A percentile compares a stretch with the other conserved stretches of the same genome.
phyloP scores from a whole-genome alignment of 2,888 invertebrate species.

The Leucozona laternaria region DNA sequence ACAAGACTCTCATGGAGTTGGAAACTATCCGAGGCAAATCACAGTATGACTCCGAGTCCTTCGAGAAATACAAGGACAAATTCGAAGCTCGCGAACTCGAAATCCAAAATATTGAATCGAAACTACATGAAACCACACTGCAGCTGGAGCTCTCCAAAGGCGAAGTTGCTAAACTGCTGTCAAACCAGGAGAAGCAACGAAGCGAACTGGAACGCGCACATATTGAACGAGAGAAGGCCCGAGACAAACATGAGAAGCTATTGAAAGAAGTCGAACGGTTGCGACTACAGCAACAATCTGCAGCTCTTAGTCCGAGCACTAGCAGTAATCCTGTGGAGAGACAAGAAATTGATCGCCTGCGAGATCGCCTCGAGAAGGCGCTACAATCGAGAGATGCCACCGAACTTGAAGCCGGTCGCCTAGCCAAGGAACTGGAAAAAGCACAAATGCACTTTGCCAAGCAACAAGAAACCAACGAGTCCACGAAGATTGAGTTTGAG shows the following conservation, averaged over 20 bases:
- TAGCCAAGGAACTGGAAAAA: slow-evolving; percentile 94
- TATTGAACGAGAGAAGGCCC: slow-evolving; percentile 94
- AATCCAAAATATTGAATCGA: slow-evolving; percentile 90
- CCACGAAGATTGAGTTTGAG: slow-evolving; percentile 93
- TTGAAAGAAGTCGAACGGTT: slow-evolving; percentile 87
- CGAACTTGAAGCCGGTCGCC: slow-evolving; percentile 92
- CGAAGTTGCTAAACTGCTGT: slow-evolving; percentile 90
- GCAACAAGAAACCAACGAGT: slow-evolving; percentile 92
- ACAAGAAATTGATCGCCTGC: slow-evolving; percentile 92
- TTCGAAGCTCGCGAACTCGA: slow-evolving; percentile 90
- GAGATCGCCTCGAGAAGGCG: slow-evolving; percentile 94
- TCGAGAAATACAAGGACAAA: slow-evolving; percentile 90
- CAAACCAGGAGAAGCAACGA: slow-evolving; percentile 91
- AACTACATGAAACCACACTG: slow-evolving; percentile 91
- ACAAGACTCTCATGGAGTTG: slow-evolving; percentile 91
- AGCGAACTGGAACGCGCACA: slow-evolving; percentile 92
- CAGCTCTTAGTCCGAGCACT: slow-evolving; percentile 84
- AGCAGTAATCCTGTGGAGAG: slow-evolving; percentile 86
- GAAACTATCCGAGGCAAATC: slow-evolving; percentile 92
- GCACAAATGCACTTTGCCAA: slow-evolving; percentile 93
- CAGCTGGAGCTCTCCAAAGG: slow-evolving; percentile 92
- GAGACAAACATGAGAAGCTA: slow-evolving; percentile 93
- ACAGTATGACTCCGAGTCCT: slow-evolving; percentile 89
- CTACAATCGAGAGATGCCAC: slow-evolving; percentile 90
- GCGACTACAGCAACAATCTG: slow-evolving; percentile 84